Evolutionary conservation across 2,113 vertebrate genomes (phyloP).

Genomic region (Myiozetetes cayanensis): DNA sequence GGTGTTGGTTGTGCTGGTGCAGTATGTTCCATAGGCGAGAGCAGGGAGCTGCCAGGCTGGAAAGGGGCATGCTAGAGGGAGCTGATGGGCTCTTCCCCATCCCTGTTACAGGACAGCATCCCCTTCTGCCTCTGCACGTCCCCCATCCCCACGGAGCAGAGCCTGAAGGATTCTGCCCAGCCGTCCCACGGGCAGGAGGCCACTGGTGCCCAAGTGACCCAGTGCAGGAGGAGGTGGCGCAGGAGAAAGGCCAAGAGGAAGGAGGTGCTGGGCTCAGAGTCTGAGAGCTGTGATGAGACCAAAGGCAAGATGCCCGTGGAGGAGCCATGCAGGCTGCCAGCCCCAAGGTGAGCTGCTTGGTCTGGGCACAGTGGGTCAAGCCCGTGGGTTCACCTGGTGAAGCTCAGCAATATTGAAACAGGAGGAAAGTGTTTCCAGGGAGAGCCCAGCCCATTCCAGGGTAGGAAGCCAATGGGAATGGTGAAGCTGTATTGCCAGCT

Average conservation of each 20-base stretch:
- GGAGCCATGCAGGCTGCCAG: constrained; percentile 13
- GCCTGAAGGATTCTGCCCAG: background rate
- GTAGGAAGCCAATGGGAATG: background rate
- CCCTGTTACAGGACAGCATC: constrained; percentile 63
- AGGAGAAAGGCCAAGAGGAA: constrained; percentile 75
- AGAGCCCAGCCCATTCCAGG: background rate
- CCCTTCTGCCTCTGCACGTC: constrained; percentile 83
- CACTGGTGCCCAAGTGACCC: background rate
- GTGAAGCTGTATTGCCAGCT: background rate
- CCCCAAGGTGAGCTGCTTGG: constrained; percentile 61
- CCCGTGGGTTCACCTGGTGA: background rate
- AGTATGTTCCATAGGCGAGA: fast-evolving
- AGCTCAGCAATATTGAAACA: background rate
- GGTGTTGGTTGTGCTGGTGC: background rate
- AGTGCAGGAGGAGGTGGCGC: constrained; percentile 71
- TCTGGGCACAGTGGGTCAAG: background rate
- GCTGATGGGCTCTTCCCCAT: background rate
- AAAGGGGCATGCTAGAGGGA: background rate
- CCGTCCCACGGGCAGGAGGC: background rate
- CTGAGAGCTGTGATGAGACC: constrained; percentile 72
- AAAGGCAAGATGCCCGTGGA: constrained; percentile 50
- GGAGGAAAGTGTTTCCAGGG: background rate
- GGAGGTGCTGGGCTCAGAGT: constrained; percentile 60
- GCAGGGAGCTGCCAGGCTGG: background rate
- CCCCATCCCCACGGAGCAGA: constrained; percentile 74